These are phyloP conservation scores for Calameuta filiformis DNA, from an alignment of 2,888 invertebrate genomes.

Conservation along the genomic window DNA sequence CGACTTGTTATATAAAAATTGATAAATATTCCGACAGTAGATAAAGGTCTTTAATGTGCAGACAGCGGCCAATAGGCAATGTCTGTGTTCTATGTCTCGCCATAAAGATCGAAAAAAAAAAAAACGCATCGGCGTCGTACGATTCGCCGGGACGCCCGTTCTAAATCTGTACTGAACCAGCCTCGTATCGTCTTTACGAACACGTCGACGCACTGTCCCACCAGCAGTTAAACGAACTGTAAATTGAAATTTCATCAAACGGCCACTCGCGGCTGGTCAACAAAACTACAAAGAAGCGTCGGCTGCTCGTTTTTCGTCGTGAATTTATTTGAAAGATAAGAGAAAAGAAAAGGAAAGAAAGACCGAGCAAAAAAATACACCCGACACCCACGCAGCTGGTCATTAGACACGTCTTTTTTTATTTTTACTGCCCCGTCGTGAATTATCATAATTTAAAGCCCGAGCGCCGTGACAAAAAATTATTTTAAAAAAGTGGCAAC, in stretches of 20 bases:
- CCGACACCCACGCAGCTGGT: neutral
- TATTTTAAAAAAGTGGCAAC: neutral
- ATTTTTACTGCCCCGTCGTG: neutral
- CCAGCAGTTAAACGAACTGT: slow-evolving; percentile 2
- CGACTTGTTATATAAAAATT: neutral
- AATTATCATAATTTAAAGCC: neutral
- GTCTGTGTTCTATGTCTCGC: neutral
- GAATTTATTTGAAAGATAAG: slow-evolving; percentile 1
- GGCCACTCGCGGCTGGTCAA: neutral
- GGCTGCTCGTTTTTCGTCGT: neutral
- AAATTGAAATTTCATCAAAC: slow-evolving; percentile 13
- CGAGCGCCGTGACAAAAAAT: neutral
- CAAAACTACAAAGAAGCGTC: neutral
- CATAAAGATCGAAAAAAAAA: slow-evolving; percentile 7
- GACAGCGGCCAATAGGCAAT: neutral
- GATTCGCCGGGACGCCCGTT: slow-evolving; percentile 8
- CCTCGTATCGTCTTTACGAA: slow-evolving; percentile 5
- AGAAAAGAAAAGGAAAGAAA: neutral
- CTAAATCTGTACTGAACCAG: slow-evolving; percentile 16
- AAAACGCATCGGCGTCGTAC: neutral
- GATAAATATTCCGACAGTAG: neutral
- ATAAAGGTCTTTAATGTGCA: neutral
- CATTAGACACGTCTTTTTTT: too few relatives aligned
- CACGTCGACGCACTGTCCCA: slow-evolving; percentile 15
- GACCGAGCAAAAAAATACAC: neutral